These are phyloP conservation scores for Melipona beecheii DNA, from an alignment of 2,888 invertebrate genomes.

Conservation along the genomic window DNA sequence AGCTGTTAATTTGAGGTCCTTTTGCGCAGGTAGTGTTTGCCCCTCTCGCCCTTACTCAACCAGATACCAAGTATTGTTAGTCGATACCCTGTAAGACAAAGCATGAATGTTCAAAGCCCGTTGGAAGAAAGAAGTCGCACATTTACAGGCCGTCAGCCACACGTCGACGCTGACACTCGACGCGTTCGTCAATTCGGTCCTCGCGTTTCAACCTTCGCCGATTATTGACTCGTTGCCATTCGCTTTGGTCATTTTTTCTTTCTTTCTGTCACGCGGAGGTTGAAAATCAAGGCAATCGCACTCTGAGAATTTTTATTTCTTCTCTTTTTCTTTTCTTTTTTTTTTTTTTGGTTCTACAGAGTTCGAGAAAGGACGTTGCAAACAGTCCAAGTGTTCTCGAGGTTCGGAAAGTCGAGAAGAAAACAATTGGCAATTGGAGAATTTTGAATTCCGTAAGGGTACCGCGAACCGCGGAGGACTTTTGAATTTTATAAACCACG, in stretches of 20 bases:
- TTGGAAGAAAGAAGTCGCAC: slow-evolving; percentile 44
- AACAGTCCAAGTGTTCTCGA: too few species aligned
- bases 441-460: too few species aligned
- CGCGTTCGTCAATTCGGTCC: slow-evolving; percentile 27
- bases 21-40: slow-evolving; percentile 70
- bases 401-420: too few species aligned
- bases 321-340: not conserved
- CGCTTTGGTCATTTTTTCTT: not conserved
- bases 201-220: slow-evolving; percentile 25
- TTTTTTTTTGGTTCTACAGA: too few species aligned
- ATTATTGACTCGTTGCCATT: not conserved
- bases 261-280: too few species aligned
- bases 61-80: slow-evolving; percentile 72
- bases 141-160: slow-evolving; percentile 38
- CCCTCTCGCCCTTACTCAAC: slow-evolving; percentile 62
- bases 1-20: slow-evolving; percentile 67
- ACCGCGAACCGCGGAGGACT: too few species aligned
- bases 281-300: too few species aligned
- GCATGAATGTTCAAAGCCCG: slow-evolving; percentile 66
- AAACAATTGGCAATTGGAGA: too few species aligned
- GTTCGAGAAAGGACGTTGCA: too few species aligned
- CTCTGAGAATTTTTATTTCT: not conserved
- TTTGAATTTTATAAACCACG: too few species aligned
- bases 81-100: slow-evolving; percentile 69
- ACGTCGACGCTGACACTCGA: slow-evolving; percentile 42